phyloP scores from a whole-genome alignment of 2,888 invertebrate species.

The Salpingus planirostris region DNA sequence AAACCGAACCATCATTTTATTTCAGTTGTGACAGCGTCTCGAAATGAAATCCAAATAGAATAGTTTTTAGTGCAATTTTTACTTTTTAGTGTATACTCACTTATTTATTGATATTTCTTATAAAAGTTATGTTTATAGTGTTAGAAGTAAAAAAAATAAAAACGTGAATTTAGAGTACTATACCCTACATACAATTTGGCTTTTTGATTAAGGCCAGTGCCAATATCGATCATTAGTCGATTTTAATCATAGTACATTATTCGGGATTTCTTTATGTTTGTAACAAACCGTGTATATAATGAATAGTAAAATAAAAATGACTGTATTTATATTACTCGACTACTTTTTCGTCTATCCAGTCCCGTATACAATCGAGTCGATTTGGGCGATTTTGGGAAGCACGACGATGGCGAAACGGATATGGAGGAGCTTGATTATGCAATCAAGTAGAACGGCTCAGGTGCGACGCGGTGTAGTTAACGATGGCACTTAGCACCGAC shows the following conservation, averaged over 20 bases:
- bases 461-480: conserved; percentile 11
- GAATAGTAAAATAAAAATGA: conserved; percentile 31
- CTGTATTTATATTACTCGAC: conserved; percentile 37
- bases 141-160: conserved; percentile 17
- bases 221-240: conserved; percentile 21
- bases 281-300: conserved; percentile 35
- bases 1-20: not conserved
- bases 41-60: conserved; percentile 10
- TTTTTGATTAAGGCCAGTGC: conserved; percentile 27
- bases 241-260: conserved; percentile 20
- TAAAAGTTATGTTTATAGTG: conserved; percentile 17
- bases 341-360: too few relatives aligned
- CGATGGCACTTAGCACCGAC: conserved; percentile 16
- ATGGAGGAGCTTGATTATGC: conserved; percentile 14
- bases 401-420: too few relatives aligned
- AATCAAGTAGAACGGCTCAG: conserved; percentile 14
- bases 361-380: too few relatives aligned
- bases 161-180: too few relatives aligned
- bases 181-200: too few relatives aligned
- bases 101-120: conserved; percentile 20
- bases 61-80: conserved; percentile 27
- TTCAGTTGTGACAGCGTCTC: not conserved
- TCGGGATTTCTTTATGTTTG: conserved; percentile 29
- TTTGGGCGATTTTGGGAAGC: too few relatives aligned
- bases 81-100: conserved; percentile 13